Base-by-base conservation (phyloP, 2,797 vertebrate species). In the Oryzias sinensis region DNA sequence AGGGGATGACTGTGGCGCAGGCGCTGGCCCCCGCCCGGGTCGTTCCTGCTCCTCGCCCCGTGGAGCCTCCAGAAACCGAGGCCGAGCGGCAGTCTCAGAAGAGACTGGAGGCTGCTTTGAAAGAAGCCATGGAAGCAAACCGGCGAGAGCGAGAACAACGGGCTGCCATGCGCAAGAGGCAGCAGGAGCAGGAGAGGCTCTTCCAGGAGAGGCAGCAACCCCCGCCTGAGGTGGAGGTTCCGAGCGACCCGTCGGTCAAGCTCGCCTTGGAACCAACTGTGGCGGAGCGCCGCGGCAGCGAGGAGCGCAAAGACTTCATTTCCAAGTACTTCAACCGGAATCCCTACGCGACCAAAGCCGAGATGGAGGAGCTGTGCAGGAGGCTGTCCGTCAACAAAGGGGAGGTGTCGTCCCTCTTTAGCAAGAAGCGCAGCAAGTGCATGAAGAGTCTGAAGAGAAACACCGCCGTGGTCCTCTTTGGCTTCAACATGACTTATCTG, bases 401-500 rank as follows among this genome's bases (percentile, higher is more conserved):
- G 0, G 97, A 98, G 16, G 79, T 99, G 67, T 89, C 87, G 0
- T 92, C 93, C 0, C 93, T 92, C 71, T 96, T 99, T 71, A 90
- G 93, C 29, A 93, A 86, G 62, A 95, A 89, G 79, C 95, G 95
- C 69, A 92, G 85, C 48, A 84, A 78, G 29, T 98, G 97, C 87
- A 88, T 97, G 86, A 96, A 92, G 86, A 91, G 89, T 27, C 89
- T 99, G 48, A 93, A 91, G 84, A 92, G 67, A 61, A 92, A 78
- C 22, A 87, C 80, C 15, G 65, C 94, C 0, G 89, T 82, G 43
- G 83, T 98, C 49, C 87, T 98, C 53, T 75, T 99, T 54, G 97
- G 97, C 56, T 99, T 99, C 85, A 94, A 93, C 84, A 95, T 98
- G 95, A 87, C 86, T 0, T 93, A 95, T 80, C 64, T 99, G 68